Conservation (phyloP, 2,888 invertebrate genomes). For the Onchidella celtica region DNA sequence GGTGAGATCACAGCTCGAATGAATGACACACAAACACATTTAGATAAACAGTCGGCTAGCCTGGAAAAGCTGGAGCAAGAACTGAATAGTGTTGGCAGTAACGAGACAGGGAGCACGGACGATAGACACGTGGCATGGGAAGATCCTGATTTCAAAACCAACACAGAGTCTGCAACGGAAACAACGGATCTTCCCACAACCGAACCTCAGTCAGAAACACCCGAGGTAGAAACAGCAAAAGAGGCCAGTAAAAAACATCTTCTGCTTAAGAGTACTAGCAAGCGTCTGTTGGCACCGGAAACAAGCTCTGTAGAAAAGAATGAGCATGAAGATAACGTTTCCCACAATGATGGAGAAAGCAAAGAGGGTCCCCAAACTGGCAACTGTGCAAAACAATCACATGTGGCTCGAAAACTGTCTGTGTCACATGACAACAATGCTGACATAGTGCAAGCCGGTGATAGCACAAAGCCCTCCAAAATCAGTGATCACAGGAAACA, state of each 20-base stretch:
- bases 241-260: not conserved
- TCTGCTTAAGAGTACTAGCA: not conserved
- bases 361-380: too few relatives aligned
- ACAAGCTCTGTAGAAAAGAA: not conserved
- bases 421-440: not conserved
- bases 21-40: slow-evolving; percentile 2
- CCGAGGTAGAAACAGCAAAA: not conserved
- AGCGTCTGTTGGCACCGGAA: not conserved
- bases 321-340: not conserved
- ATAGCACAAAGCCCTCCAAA: too few relatives aligned
- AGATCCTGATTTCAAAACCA: not conserved
- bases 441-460: too few relatives aligned
- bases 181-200: not conserved
- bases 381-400: not conserved
- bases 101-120: too few relatives aligned
- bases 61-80: slow-evolving; percentile 23
- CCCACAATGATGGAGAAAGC: too few relatives aligned
- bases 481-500: too few relatives aligned
- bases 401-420: not conserved
- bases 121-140: not conserved
- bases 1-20: slow-evolving; percentile 60
- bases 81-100: not conserved
- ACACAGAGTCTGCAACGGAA: not conserved
- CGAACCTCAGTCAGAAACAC: not conserved
- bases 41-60: slow-evolving; percentile 3